Evolutionary conservation across 2,888 invertebrate species (phyloP).

Genomic region (Alviniconcha strummeri): DNA sequence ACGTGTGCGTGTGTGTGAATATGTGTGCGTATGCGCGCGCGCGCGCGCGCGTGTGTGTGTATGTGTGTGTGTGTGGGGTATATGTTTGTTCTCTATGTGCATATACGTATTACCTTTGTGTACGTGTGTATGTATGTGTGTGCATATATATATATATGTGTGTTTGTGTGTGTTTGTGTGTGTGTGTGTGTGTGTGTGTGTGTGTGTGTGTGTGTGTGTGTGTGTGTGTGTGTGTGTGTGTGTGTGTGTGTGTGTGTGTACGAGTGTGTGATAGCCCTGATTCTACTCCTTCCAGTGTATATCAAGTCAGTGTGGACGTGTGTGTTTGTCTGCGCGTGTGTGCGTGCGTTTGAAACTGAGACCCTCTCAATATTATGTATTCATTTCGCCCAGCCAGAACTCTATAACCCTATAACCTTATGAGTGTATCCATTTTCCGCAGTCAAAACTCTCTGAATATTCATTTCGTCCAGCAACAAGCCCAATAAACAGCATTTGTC

Average conservation of each 20-base stretch:
- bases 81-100: background rate
- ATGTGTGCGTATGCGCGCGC: background rate
- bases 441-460: no score
- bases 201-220: background rate
- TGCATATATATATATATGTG: background rate
- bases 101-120: background rate
- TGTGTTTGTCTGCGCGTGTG: background rate
- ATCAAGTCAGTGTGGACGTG: background rate
- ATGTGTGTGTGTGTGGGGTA: background rate
- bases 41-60: background rate
- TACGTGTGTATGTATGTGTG: background rate
- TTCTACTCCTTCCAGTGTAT: no score
- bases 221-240: slow-evolving; percentile 7
- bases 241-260: background rate
- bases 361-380: no score
- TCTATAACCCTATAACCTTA: no score
- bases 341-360: background rate
- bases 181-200: slow-evolving; percentile 7
- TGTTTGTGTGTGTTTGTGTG: slow-evolving; percentile 2
- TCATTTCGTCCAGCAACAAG: no score
- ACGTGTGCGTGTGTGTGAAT: background rate
- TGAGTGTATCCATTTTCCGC: no score
- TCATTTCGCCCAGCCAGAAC: no score
- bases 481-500: no score
- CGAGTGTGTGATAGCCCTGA: background rate